Conservation (phyloP, 2,113 vertebrate species). For the Leptosomus discolor region DNA sequence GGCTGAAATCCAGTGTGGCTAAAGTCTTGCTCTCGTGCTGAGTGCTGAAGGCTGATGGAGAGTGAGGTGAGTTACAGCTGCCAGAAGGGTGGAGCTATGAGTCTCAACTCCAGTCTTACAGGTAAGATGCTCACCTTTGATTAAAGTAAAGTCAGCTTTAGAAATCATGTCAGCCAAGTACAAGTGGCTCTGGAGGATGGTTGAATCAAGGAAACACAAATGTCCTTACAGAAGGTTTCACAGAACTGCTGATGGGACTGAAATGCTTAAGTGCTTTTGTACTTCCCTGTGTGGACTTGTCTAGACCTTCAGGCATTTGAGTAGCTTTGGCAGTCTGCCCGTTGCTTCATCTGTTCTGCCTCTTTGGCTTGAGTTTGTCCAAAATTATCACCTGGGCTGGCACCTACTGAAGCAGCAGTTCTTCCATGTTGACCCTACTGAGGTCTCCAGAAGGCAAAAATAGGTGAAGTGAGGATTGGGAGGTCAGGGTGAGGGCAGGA, state of each 20-base stretch:
- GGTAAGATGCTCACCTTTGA: constrained; percentile 37
- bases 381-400: not conserved
- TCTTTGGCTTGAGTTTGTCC: not conserved
- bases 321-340: not conserved
- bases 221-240: not conserved
- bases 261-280: not conserved
- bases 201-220: not conserved
- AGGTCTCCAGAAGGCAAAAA: not conserved
- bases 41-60: not conserved
- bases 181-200: not conserved
- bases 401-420: not conserved
- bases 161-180: not conserved
- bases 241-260: not conserved
- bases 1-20: not conserved
- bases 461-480: rapidly evolving
- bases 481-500: not conserved
- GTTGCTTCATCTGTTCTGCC: not conserved
- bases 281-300: not conserved
- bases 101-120: constrained; percentile 14
- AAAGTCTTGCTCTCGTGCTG: not conserved
- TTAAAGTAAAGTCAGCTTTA: not conserved
- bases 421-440: not conserved
- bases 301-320: not conserved
- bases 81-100: not conserved
- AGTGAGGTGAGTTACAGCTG: constrained; percentile 6